Conservation (phyloP, 2,888 invertebrate genomes). For the Boloria euphrosyne region DNA sequence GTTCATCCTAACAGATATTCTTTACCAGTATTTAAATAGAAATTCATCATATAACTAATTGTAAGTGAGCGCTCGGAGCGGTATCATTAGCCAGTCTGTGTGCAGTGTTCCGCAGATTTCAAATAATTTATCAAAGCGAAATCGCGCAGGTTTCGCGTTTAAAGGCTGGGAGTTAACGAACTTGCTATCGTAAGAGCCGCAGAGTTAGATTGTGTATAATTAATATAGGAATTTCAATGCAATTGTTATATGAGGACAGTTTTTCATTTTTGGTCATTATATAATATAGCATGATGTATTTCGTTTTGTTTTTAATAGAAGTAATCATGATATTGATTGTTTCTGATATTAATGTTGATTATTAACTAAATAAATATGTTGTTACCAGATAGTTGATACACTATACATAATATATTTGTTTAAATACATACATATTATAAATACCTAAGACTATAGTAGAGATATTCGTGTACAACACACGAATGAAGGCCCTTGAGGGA, state of each 20-base stretch:
- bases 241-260: not conserved
- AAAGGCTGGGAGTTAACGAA: conserved; percentile 16
- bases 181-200: conserved; percentile 1
- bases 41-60: conserved; percentile 22
- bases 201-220: conserved; percentile 3
- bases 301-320: too few relatives aligned
- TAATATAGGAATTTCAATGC: not conserved
- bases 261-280: too few relatives aligned
- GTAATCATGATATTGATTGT: too few relatives aligned
- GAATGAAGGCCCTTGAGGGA: too few relatives aligned
- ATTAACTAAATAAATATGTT: not conserved
- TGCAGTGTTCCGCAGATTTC: conserved; percentile 23
- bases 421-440: too few relatives aligned
- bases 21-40: conserved; percentile 8
- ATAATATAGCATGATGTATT: too few relatives aligned
- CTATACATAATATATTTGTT: not conserved
- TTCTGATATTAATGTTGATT: not conserved
- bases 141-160: conserved; percentile 18
- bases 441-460: too few relatives aligned
- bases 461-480: too few relatives aligned
- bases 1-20: conserved; percentile 1
- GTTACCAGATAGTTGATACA: not conserved
- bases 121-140: conserved; percentile 23
- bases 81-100: conserved; percentile 22
- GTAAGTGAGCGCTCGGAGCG: conserved; percentile 16